Percentiles rank a stretch among this genome's conserved stretches.
Evolutionary conservation across 2,888 invertebrate genomes (phyloP).

Genomic region (Steinernema scapterisci): DNA sequence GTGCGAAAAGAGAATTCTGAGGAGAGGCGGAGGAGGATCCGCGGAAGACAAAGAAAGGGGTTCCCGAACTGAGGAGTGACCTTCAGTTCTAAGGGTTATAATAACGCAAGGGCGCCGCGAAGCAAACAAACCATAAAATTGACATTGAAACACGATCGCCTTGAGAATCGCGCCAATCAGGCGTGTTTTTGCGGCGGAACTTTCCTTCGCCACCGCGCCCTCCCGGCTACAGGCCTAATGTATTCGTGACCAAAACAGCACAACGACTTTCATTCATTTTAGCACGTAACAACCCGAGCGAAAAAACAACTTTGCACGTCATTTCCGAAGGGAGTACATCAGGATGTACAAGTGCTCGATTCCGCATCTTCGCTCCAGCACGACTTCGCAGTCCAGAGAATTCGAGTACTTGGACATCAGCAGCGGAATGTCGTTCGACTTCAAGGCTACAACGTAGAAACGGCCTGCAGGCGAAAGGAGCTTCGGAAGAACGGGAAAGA

Average conservation of each 20-base stretch:
- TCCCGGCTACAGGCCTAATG: neutral
- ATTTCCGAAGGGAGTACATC: constrained; percentile 73
- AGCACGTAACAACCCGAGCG: neutral
- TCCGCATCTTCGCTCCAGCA: constrained; percentile 80
- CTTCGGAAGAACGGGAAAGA: constrained; percentile 72
- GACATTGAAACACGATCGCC: constrained; percentile 29
- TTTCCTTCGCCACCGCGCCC: neutral
- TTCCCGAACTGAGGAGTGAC: neutral
- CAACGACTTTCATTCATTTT: neutral
- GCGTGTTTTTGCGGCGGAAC: neutral
- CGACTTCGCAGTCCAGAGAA: constrained; percentile 70
- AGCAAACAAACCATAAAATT: constrained; percentile 26
- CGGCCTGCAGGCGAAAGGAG: constrained; percentile 77
- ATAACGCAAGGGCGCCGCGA: constrained; percentile 11
- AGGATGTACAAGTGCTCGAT: constrained; percentile 86
- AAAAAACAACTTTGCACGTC: neutral
- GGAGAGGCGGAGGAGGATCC: neutral
- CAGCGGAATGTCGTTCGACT: constrained; percentile 80
- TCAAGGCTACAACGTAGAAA: constrained; percentile 85
- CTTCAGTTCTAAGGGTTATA: constrained; percentile 25
- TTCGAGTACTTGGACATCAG: constrained; percentile 53
- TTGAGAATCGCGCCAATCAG: constrained; percentile 1
- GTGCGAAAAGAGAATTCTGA: constrained; percentile 25
- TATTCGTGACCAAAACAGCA: neutral
- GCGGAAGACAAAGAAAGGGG: neutral